These are phyloP conservation scores for Drosophila phalerata DNA, from an alignment of 2,888 invertebrate species.

Conservation along the genomic window DNA sequence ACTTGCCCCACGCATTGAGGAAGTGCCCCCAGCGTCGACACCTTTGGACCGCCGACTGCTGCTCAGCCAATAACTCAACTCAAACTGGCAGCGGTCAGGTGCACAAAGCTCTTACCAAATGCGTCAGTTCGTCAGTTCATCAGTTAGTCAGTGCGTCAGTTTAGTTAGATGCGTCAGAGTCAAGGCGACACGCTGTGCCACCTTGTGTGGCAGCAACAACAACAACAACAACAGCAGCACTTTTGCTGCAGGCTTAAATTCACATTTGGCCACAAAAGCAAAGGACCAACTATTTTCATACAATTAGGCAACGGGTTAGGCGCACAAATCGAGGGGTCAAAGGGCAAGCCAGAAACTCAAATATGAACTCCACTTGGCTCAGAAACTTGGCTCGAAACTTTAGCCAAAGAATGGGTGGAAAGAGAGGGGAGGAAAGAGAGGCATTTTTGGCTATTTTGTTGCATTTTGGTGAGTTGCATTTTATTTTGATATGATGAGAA, in stretches of 20 bases:
- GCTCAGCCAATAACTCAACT: conserved; percentile 59
- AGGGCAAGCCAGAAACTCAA: conserved; percentile 57
- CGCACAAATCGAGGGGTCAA: not conserved
- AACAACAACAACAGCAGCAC: not conserved
- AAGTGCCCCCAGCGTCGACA: conserved; percentile 28
- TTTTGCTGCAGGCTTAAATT: conserved; percentile 49
- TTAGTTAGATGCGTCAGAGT: not conserved
- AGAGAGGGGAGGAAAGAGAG: not conserved
- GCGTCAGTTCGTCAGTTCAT: not conserved
- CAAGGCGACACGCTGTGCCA: conserved; percentile 11
- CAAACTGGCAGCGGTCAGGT: conserved; percentile 31
- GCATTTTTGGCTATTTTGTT: conserved; percentile 60
- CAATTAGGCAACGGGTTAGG: conserved; percentile 71
- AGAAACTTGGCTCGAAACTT: conserved; percentile 63
- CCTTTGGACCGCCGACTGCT: conserved; percentile 39
- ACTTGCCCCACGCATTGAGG: conserved; percentile 34
- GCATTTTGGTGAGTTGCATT: conserved; percentile 64
- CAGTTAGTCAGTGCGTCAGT: not conserved
- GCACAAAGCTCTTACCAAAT: conserved; percentile 17
- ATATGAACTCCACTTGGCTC: conserved; percentile 76
- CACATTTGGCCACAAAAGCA: conserved; percentile 49
- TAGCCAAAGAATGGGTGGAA: conserved; percentile 7
- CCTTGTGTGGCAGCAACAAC: not conserved
- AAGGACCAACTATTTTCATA: conserved; percentile 74
- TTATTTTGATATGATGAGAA: conserved; percentile 35